phyloP scores from a whole-genome alignment of 2,797 vertebrate genomes.

The Holocentrus rufus region DNA sequence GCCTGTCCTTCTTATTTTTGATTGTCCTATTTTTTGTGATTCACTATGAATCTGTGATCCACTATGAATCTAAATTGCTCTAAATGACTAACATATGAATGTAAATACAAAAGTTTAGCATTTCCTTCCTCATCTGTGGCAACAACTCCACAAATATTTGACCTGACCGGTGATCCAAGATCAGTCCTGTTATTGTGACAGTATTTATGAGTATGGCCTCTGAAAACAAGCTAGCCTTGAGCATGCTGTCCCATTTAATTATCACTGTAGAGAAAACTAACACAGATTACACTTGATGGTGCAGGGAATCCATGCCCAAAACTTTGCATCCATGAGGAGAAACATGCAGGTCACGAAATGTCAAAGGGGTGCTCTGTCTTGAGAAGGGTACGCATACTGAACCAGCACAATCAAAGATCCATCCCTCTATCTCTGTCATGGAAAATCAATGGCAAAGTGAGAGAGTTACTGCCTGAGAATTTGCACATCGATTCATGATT shows the following conservation, averaged over 20 bases:
- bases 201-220: conserved; percentile 6
- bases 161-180: conserved; percentile 23
- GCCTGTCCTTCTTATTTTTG: too few relatives aligned
- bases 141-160: conserved; percentile 24
- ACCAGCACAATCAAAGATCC: conserved; percentile 36
- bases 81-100: too few relatives aligned
- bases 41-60: too few relatives aligned
- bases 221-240: conserved; percentile 33
- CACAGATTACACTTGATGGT: background rate
- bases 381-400: background rate
- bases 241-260: conserved; percentile 29
- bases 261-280: conserved; percentile 1
- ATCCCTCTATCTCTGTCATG: conserved; percentile 43
- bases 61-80: too few relatives aligned
- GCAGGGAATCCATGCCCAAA: background rate
- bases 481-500: conserved; percentile 28
- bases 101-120: background rate
- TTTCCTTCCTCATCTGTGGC: background rate
- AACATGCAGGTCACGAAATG: conserved; percentile 1
- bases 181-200: conserved; percentile 37
- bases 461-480: conserved; percentile 24
- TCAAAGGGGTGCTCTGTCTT: conserved; percentile 3
- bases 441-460: conserved; percentile 36
- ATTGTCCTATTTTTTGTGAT: too few relatives aligned
- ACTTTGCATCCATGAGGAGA: background rate